Percentiles rank a stretch among this genome's conserved stretches.
Conservation (phyloP, 2,888 invertebrate species). For the Chirona hameri region DNA sequence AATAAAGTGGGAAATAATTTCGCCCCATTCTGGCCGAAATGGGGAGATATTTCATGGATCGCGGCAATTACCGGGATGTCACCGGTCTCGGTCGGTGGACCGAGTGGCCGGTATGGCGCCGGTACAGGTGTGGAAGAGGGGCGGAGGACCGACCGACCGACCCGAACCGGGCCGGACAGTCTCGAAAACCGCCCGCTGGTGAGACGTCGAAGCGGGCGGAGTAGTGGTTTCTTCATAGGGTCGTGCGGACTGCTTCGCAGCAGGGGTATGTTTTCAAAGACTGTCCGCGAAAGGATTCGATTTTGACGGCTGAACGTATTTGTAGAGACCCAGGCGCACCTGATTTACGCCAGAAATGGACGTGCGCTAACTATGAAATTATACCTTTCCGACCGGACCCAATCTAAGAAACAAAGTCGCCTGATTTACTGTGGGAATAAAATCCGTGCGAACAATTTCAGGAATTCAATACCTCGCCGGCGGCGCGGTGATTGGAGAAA, state of each 20-base stretch:
- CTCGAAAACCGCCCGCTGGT: not conserved
- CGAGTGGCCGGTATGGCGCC: not conserved
- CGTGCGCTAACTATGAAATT: slow-evolving; percentile 24
- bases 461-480: not conserved
- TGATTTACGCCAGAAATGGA: slow-evolving; percentile 1
- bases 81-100: not conserved
- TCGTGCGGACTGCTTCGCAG: too few species aligned
- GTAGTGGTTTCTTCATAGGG: too few species aligned
- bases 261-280: not conserved
- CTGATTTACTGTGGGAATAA: slow-evolving; percentile 24
- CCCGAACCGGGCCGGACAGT: not conserved
- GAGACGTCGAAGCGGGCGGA: too few species aligned
- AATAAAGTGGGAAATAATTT: slow-evolving; percentile 8
- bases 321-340: not conserved
- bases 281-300: slow-evolving; percentile 4
- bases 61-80: not conserved
- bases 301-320: slow-evolving; percentile 14
- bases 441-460: not conserved
- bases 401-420: slow-evolving; percentile 23
- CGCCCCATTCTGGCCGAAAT: not conserved
- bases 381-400: not conserved
- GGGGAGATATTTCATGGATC: not conserved
- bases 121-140: slow-evolving; percentile 22
- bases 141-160: not conserved
- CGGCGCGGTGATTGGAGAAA: not conserved